Evolutionary conservation across 92 coral and sea anemone species (phyloP).

Genomic region (Umimayanthus kanabou): DNA sequence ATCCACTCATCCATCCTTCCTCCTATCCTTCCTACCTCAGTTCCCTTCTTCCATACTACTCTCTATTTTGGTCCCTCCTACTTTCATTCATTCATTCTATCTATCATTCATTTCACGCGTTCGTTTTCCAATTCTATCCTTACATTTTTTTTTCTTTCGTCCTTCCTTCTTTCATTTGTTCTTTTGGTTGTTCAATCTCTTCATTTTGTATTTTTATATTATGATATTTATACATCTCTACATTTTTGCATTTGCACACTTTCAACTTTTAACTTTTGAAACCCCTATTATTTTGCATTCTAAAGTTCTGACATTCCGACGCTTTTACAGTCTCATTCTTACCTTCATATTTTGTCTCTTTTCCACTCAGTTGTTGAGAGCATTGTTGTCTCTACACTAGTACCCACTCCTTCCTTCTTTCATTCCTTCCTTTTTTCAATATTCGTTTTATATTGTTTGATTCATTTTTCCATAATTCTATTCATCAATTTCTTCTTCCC

Average conservation of each 20-base stretch:
- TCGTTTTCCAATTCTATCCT: not conserved
- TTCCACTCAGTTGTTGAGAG: no score
- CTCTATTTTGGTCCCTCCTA: not conserved
- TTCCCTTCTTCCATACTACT: not conserved
- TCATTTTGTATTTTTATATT: not conserved
- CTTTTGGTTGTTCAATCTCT: not conserved
- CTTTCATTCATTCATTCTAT: not conserved
- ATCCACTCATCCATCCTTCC: not conserved
- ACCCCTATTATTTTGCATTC: no score
- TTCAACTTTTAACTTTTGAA: no score
- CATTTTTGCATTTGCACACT: no score
- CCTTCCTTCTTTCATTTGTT: conserved; percentile 14
- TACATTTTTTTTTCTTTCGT: not conserved
- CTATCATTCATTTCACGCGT: not conserved
- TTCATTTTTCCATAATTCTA: no score
- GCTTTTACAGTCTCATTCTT: not conserved
- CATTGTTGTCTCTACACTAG: not conserved
- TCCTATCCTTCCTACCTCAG: not conserved
- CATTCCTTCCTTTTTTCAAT: not conserved
- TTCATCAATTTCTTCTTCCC: no score
- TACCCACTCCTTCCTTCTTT: not conserved
- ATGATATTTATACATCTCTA: no score
- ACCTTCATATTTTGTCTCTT: not conserved
- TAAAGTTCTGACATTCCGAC: not conserved
- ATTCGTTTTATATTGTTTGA: no score